These are phyloP conservation scores for Albula goreensis DNA, from an alignment of 2,113 vertebrate genomes.

Conservation along the genomic window DNA sequence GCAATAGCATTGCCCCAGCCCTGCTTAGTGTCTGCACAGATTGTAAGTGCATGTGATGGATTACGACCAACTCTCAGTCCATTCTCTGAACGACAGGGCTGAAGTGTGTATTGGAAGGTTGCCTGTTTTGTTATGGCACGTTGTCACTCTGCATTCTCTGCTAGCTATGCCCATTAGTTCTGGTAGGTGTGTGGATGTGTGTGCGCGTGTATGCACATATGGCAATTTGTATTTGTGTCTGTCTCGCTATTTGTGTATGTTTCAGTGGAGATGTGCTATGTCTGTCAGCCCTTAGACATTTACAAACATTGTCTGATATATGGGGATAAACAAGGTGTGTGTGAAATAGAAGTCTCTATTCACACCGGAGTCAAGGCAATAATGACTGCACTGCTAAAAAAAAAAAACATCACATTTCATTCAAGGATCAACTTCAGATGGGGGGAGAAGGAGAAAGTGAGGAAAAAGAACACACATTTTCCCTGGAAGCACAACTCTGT, in stretches of 20 bases:
- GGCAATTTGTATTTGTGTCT: neutral
- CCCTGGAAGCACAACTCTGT: neutral
- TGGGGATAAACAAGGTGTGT: neutral
- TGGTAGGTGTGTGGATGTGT: neutral
- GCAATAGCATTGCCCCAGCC: neutral
- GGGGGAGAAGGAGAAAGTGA: neutral
- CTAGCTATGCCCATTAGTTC: neutral
- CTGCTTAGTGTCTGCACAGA: neutral
- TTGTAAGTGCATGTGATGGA: conserved; percentile 1
- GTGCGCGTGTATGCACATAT: too few relatives aligned
- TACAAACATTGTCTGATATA: neutral
- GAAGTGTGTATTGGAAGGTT: neutral
- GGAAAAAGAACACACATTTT: neutral
- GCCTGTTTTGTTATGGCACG: neutral
- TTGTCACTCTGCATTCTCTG: neutral
- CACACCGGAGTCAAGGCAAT: neutral
- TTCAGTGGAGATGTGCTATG: neutral
- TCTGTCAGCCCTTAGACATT: neutral
- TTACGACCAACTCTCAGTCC: neutral
- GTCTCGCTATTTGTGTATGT: neutral
- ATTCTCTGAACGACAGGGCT: neutral
- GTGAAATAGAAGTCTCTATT: neutral
- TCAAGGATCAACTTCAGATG: neutral
- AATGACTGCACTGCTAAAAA: neutral
- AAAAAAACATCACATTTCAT: neutral